phyloP scores from a whole-genome alignment of 2,888 invertebrate genomes.

The Disparrhopalites patrizii region DNA sequence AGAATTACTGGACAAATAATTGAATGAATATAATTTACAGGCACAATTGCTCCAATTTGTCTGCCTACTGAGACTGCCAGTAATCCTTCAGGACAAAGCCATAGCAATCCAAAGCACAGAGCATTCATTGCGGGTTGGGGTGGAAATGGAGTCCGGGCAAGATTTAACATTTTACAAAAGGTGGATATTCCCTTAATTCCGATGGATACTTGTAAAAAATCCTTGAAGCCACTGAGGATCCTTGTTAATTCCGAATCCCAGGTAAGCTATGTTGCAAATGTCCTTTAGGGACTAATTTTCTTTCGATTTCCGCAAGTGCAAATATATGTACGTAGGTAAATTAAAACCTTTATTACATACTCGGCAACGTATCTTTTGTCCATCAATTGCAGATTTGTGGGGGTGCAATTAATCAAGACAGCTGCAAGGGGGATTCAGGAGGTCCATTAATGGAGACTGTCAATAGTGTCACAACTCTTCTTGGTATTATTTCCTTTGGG shows the following conservation, averaged over 20 bases:
- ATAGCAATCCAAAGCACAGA: not conserved
- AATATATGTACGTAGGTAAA: not conserved
- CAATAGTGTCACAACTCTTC: not conserved
- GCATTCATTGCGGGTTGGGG: conserved; percentile 29
- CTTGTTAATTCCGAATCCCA: conserved; percentile 21
- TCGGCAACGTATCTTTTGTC: no score
- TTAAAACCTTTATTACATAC: no score
- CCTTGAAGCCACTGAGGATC: conserved; percentile 15
- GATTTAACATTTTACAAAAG: conserved; percentile 24
- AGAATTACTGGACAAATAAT: no score
- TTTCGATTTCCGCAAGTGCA: not conserved
- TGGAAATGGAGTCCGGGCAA: not conserved
- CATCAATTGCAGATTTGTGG: conserved; percentile 32
- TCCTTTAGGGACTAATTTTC: not conserved
- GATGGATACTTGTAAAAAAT: conserved; percentile 1
- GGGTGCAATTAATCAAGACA: conserved; percentile 18
- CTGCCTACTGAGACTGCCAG: conserved; percentile 11
- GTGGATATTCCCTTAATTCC: conserved; percentile 22
- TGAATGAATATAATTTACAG: not conserved
- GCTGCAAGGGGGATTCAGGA: conserved; percentile 31
- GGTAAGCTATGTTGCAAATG: not conserved
- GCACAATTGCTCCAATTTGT: conserved; percentile 23
- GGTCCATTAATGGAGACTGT: conserved; percentile 24
- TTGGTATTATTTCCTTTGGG: conserved; percentile 31
- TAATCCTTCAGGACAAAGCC: not conserved